Conservation (phyloP, 35 echinoderm and acorn worm species). For the Apostichopus californicus region DNA sequence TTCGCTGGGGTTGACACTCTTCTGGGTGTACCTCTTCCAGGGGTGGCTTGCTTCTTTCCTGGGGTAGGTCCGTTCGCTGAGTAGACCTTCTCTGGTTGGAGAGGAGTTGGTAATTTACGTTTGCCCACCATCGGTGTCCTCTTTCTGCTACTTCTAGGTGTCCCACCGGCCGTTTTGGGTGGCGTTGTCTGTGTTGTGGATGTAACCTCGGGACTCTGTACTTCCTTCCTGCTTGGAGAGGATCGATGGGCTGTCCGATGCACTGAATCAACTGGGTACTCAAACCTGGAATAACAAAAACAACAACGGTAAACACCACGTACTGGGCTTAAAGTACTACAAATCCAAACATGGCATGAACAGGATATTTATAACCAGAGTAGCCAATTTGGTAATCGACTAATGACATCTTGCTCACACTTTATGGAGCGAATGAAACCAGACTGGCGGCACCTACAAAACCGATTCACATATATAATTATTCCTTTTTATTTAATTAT, state of each 20-base stretch:
- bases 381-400: no score
- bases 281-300: conserved; percentile 70
- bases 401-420: no score
- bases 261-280: conserved; percentile 81
- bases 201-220: conserved; percentile 88
- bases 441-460: no score
- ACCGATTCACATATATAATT: no score
- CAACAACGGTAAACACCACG: no score
- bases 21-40: background rate
- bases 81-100: conserved; percentile 33
- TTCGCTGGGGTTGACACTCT: conserved; percentile 36
- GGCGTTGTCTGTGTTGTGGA: conserved; percentile 66
- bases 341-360: no score
- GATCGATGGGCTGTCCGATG: conserved; percentile 48
- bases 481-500: no score
- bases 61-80: background rate
- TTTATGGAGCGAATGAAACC: no score
- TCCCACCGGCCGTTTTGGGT: conserved; percentile 32
- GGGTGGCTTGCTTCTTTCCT: background rate
- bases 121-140: background rate
- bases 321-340: no score
- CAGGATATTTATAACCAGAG: no score
- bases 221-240: conserved; percentile 6
- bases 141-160: background rate
- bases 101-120: conserved; percentile 35